Base-by-base conservation (phyloP, 2,797 vertebrate species). In the Muscicapa striata region DNA sequence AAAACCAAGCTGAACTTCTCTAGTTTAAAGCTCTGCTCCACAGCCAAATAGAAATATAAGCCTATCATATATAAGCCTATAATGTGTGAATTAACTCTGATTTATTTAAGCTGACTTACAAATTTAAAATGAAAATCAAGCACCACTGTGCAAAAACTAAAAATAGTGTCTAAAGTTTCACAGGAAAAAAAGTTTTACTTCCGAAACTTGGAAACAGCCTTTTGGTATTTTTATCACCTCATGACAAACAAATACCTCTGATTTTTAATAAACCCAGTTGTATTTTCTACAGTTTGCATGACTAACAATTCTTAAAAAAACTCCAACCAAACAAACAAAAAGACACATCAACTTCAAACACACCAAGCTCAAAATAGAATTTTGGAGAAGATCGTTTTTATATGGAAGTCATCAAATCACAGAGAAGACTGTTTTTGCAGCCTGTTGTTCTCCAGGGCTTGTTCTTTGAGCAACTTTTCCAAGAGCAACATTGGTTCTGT, bases 361-460 rank as follows among this genome's bases (percentile, higher is more conserved):
- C n/a, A 89, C 20, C 24, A 57, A 90, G n/a, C 70, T 92, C 54
- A 64, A 87, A 93, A 94, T 52, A 92, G 58, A 78, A 78, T 55
- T 92, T 89, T 86, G 34, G 89, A 90, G 54, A 82, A 70, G 45
- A 91, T 26, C 5, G 38, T 70, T 92, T 95, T 89, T 93, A 68
- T 90, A 88, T 84, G 85, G 90, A 95, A 95, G 69, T 76, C 82
- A 95, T 96, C 92, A 95, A 96, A 89, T 78, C 87, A 90, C 5
- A 92, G 48, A 77, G 45, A 84, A 87, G 57, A 73, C 74, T 84
- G 79, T 70, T 90, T 92, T 91, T 87, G 76, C 76, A 89, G 76
- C 32, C 88, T 78, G 51, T 85, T 92, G 79, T 90, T 82, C 80
- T 94, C 61, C 68, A 85, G 70, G 80, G 83, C 34, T 90, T 70